phyloP scores from a whole-genome alignment of 2,113 vertebrate genomes.

The Clarias magur region DNA sequence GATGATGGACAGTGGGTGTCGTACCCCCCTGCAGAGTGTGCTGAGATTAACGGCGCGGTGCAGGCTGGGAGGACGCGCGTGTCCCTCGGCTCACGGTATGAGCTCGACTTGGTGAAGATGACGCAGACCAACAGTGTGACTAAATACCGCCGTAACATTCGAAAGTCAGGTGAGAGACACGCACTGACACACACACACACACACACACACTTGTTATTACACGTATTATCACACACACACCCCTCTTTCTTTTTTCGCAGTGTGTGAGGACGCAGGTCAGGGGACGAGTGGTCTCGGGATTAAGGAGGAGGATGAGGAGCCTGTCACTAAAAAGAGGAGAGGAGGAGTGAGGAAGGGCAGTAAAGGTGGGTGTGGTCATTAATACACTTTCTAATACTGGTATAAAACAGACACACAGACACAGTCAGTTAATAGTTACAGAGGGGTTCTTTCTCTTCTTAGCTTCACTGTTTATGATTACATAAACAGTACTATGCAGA shows the following conservation, averaged over 20 bases:
- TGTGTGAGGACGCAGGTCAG: constrained; percentile 46
- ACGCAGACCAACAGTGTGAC: constrained; percentile 73
- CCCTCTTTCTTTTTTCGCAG: constrained; percentile 46
- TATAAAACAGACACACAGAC: background rate
- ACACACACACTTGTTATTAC: background rate
- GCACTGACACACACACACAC: background rate
- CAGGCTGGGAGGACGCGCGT: constrained; percentile 51
- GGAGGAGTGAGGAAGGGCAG: constrained; percentile 54
- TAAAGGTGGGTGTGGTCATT: constrained; percentile 56
- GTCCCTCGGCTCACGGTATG: constrained; percentile 60
- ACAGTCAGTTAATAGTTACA: no score
- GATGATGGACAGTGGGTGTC: constrained; percentile 71
- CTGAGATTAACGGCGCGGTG: constrained; percentile 64
- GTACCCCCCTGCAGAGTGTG: constrained; percentile 62
- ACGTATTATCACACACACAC: background rate
- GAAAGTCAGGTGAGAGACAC: constrained; percentile 60
- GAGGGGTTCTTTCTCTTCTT: no score
- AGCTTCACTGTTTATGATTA: no score
- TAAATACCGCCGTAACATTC: constrained; percentile 73
- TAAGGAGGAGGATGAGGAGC: constrained; percentile 63
- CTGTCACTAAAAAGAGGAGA: constrained; percentile 64
- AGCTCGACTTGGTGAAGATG: constrained; percentile 75
- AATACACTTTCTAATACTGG: background rate
- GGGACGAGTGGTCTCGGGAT: constrained; percentile 18
- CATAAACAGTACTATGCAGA: no score